These are phyloP conservation scores for Acanthosepion pharaonis DNA, from an alignment of 2,888 invertebrate species.

Conservation along the genomic window DNA sequence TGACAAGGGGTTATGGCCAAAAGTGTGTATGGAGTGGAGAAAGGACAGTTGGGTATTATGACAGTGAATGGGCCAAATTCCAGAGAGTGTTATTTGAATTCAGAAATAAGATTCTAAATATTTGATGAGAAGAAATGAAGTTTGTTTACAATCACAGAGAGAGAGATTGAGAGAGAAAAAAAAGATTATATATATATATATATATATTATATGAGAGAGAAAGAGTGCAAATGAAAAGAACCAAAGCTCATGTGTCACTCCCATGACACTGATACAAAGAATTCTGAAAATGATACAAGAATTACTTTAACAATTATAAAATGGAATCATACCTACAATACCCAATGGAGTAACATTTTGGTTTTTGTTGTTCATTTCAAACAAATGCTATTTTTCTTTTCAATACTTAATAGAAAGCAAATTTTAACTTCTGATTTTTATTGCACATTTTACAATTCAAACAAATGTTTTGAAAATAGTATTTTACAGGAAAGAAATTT, in stretches of 20 bases:
- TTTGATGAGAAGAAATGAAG: not conserved
- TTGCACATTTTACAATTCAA: no score
- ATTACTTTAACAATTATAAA: not conserved
- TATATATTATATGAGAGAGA: no score
- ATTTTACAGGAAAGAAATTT: no score
- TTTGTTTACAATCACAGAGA: not conserved
- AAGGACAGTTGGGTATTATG: not conserved
- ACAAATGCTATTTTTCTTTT: not conserved
- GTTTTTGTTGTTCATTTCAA: not conserved
- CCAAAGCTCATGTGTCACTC: not conserved
- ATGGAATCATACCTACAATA: not conserved
- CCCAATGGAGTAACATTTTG: not conserved
- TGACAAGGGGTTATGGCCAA: not conserved
- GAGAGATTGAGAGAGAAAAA: no score
- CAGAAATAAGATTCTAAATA: not conserved
- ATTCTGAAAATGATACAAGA: not conserved
- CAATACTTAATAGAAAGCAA: not conserved
- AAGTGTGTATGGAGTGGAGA: not conserved
- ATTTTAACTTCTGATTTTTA: not conserved
- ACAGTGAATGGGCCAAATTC: constrained; percentile 4
- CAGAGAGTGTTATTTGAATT: not conserved
- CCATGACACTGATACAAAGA: not conserved
- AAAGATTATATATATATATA: no score
- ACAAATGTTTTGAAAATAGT: no score
- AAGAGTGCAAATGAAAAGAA: not conserved